Evolutionary conservation across 2,888 invertebrate species (phyloP).

Genomic region (Osmoderma eremita): DNA sequence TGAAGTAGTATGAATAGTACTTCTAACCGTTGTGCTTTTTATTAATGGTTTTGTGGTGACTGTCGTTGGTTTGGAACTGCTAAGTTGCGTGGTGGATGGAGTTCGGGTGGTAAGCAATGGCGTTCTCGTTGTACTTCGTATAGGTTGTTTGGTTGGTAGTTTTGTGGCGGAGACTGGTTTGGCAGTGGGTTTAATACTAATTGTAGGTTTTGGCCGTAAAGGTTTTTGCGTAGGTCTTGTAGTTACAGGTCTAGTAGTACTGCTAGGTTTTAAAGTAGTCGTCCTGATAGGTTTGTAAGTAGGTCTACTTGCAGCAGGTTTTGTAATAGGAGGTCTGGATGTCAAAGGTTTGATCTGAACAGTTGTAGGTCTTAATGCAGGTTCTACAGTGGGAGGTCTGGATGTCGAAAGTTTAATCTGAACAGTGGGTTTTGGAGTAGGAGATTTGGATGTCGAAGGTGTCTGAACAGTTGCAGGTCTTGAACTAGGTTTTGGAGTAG

Average conservation of each 20-base stretch:
- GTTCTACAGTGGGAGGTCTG: constrained; percentile 47
- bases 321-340: constrained; percentile 23
- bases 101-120: constrained; percentile 37
- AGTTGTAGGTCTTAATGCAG: constrained; percentile 45
- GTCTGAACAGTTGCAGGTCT: constrained; percentile 44
- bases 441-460: constrained; percentile 22
- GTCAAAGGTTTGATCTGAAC: constrained; percentile 16
- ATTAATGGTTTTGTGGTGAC: constrained; percentile 51
- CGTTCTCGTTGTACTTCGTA: constrained; percentile 50
- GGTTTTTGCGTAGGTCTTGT: constrained; percentile 60
- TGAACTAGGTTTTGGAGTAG: constrained; percentile 48
- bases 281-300: constrained; percentile 44
- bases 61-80: constrained; percentile 52
- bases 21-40: constrained; percentile 46
- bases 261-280: constrained; percentile 37
- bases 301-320: constrained; percentile 36
- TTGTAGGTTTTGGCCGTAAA: constrained; percentile 47
- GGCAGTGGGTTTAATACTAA: constrained; percentile 43
- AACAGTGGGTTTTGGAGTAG: constrained; percentile 26
- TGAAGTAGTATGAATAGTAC: constrained; percentile 44
- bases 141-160: constrained; percentile 61
- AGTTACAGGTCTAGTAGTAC: constrained; percentile 41
- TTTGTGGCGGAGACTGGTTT: constrained; percentile 50
- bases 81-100: constrained; percentile 51
- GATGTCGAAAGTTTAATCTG: constrained; percentile 25